Evolutionary conservation across 2,888 invertebrate genomes (phyloP), one percentile per base, ranked within the genome.

Genomic region (Brachyptera putata): DNA sequence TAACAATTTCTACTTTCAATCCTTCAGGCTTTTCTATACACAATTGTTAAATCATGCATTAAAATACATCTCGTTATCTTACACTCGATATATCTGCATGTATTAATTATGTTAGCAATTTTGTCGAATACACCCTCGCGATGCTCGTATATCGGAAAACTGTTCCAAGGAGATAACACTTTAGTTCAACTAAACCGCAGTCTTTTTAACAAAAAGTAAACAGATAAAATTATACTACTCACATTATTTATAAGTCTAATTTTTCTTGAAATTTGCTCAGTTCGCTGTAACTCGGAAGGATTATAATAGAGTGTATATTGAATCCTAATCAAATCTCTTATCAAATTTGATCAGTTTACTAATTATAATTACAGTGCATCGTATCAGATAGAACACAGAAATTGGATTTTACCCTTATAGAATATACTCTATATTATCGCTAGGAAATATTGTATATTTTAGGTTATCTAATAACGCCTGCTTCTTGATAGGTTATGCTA

Each of bases 181-280:
- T 46, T 46, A 36, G 34, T 53, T 34, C n/a, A 14, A 21, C 53
- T 18, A 36, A 53, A 36, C 22, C 36, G 53, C 53, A 21, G 18
- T 5, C 18, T 53, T 30, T 53, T 36, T 36, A 53, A 21, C 22
- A 16, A 46, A 49, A 53, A 53, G 53, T 34, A 53, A 53, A 53
- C 53, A 53, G 21, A 53, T 36, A 36, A 53, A 53, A 53, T 36
- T 53, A 36, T 36, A 53, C 53, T 18, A 34, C 36, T 53, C 53
- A 30, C 53, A 53, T 53, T 53, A 53, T 53, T 53, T 53, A n/a
- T n/a, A 34, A 53, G 16, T 34, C 9, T 18, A 11, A 36, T 53
- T 53, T 53, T 53, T 53, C 16, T 34, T 14, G 30, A 34, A 30
- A 36, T 53, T n/a, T 53, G 53, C 53, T 34, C 53, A 53, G 36